Evolutionary conservation across 2,113 vertebrate genomes (phyloP).

Genomic region (Syngnathus floridae): DNA sequence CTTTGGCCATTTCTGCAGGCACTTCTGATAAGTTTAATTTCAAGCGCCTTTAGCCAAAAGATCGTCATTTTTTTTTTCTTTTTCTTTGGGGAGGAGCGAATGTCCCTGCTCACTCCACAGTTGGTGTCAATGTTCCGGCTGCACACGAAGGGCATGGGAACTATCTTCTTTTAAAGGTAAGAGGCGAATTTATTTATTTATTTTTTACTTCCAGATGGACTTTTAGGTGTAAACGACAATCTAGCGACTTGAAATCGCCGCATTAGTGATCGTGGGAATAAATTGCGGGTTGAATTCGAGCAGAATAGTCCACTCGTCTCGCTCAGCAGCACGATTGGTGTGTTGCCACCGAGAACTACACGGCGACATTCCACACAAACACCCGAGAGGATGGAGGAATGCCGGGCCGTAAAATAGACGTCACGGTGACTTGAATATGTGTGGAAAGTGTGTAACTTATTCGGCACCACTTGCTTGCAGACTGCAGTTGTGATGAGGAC

Average conservation of each 20-base stretch:
- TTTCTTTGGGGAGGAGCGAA: constrained; percentile 31
- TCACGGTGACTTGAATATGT: not conserved
- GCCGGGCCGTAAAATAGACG: constrained; percentile 32
- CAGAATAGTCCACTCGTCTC: not conserved
- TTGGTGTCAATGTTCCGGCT: constrained; percentile 17
- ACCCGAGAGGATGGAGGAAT: constrained; percentile 11
- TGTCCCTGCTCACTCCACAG: constrained; percentile 13
- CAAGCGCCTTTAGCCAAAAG: not conserved
- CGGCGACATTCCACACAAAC: not conserved
- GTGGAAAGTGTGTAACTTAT: not conserved
- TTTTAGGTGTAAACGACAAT: not conserved
- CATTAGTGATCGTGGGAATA: not conserved
- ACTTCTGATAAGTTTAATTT: constrained; percentile 13
- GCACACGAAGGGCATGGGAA: constrained; percentile 37
- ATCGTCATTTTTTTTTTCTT: not conserved
- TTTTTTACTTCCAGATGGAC: not conserved
- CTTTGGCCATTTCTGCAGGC: not conserved
- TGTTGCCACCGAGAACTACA: too few relatives aligned
- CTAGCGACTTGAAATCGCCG: not conserved
- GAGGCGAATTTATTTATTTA: not conserved
- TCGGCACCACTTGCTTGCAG: not conserved
- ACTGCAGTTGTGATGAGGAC: constrained; percentile 14
- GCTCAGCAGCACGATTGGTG: not conserved
- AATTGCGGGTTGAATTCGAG: not conserved
- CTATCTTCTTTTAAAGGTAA: constrained; percentile 58